Conservation (phyloP, 2,888 invertebrate genomes). For the Sclerodermus sp. region DNA sequence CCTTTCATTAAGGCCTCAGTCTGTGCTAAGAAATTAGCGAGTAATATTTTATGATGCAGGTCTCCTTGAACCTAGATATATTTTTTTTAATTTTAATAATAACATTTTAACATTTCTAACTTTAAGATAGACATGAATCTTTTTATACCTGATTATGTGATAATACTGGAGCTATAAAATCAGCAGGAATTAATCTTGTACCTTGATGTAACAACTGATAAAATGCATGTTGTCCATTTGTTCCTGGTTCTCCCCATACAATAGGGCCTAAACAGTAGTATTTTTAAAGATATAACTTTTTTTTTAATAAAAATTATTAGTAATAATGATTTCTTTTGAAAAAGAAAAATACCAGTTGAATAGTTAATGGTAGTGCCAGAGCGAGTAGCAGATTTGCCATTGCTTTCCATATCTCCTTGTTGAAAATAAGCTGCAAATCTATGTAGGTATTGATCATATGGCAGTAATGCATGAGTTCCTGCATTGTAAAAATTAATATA, state of each 20-base stretch:
- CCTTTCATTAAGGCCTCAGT: constrained; percentile 97
- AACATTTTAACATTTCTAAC: background rate
- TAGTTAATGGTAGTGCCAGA: constrained; percentile 64
- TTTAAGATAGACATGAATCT: background rate
- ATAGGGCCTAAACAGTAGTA: constrained; percentile 44
- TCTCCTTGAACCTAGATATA: constrained; percentile 64
- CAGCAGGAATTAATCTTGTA: constrained; percentile 88
- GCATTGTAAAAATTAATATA: constrained; percentile 93
- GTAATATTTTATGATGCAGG: constrained; percentile 88
- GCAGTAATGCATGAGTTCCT: constrained; percentile 93
- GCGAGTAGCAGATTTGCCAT: constrained; percentile 90
- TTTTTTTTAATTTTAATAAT: background rate
- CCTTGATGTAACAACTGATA: constrained; percentile 98
- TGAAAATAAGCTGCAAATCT: constrained; percentile 99
- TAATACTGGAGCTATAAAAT: constrained; percentile 92
- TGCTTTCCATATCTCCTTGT: constrained; percentile 99
- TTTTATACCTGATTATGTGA: constrained; percentile 72
- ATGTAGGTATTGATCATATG: constrained; percentile 98
- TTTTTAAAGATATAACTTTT: constrained; percentile 7
- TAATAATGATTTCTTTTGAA: background rate
- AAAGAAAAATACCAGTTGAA: constrained; percentile 56
- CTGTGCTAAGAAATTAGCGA: constrained; percentile 97
- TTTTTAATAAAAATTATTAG: background rate
- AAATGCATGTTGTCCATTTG: constrained; percentile 99
- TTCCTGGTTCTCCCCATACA: constrained; percentile 96